Percentiles rank a stretch among this genome's conserved stretches.
Conservation (phyloP, 2,888 invertebrate species). For the Crocallis elinguaria region DNA sequence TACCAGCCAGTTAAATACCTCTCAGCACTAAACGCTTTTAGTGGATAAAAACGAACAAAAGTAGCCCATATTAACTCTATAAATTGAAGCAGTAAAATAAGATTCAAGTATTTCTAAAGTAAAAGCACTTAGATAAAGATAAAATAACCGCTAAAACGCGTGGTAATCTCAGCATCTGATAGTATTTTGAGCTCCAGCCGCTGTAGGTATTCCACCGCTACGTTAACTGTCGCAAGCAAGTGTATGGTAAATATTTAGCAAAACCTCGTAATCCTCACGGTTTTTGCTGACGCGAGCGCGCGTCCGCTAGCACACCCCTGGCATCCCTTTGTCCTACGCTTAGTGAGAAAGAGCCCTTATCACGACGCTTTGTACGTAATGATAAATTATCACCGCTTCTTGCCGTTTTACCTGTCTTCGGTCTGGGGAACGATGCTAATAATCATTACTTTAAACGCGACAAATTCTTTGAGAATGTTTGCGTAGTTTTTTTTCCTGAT, state of each 20-base stretch:
- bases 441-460: slow-evolving; percentile 37
- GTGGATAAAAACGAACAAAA: no score
- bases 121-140: background rate
- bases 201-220: slow-evolving; percentile 41
- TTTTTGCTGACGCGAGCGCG: slow-evolving; percentile 57
- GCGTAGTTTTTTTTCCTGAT: no score
- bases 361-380: slow-evolving; percentile 64
- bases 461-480: slow-evolving; percentile 31
- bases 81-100: no score
- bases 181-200: slow-evolving; percentile 35
- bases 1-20: no score
- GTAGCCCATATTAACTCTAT: no score
- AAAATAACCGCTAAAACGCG: slow-evolving; percentile 2
- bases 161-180: slow-evolving; percentile 17
- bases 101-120: no score
- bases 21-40: no score
- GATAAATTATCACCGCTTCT: slow-evolving; percentile 63
- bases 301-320: slow-evolving; percentile 34
- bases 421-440: slow-evolving; percentile 35
- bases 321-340: slow-evolving; percentile 63
- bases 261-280: slow-evolving; percentile 68
- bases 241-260: slow-evolving; percentile 74
- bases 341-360: slow-evolving; percentile 61
- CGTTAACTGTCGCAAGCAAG: slow-evolving; percentile 51
- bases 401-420: slow-evolving; percentile 42